phyloP scores from a whole-genome alignment of 2,888 invertebrate genomes.

The Mesochorus sp. region DNA sequence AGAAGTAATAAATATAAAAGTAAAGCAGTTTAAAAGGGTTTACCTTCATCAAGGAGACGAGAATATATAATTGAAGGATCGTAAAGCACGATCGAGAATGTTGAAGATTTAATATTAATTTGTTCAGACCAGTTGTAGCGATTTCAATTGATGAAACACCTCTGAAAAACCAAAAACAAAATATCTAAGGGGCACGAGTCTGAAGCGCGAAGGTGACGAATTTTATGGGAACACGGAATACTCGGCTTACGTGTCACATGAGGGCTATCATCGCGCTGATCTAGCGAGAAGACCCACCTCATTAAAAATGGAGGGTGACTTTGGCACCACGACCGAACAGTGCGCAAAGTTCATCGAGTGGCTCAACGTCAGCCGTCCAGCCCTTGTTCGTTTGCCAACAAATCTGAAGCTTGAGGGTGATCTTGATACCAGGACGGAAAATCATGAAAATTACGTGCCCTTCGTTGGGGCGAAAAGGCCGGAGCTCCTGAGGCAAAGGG shows the following conservation, averaged over 20 bases:
- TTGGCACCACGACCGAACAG: constrained; percentile 82
- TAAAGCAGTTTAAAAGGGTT: no score
- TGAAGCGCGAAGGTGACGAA: constrained; percentile 75
- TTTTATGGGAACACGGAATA: constrained; percentile 81
- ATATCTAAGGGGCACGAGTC: constrained; percentile 73
- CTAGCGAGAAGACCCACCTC: constrained; percentile 82
- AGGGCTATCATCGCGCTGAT: constrained; percentile 81
- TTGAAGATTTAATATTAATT: background rate
- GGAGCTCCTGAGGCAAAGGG: constrained; percentile 78
- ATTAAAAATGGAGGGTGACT: constrained; percentile 83
- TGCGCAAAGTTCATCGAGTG: constrained; percentile 81
- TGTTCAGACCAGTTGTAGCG: background rate
- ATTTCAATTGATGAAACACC: background rate
- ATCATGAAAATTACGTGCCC: constrained; percentile 81
- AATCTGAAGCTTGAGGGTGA: constrained; percentile 83
- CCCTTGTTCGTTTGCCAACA: constrained; percentile 80
- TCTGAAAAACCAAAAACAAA: constrained; percentile 4
- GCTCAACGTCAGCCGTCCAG: constrained; percentile 80
- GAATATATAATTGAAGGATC: no score
- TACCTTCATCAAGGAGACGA: no score
- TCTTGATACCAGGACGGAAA: constrained; percentile 81
- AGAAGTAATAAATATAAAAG: no score
- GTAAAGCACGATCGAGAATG: background rate
- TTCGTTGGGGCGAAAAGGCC: constrained; percentile 81
- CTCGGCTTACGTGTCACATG: constrained; percentile 82